Conservation (phyloP, 2,113 vertebrate species). For the Tenebrosternarchus preto region DNA sequence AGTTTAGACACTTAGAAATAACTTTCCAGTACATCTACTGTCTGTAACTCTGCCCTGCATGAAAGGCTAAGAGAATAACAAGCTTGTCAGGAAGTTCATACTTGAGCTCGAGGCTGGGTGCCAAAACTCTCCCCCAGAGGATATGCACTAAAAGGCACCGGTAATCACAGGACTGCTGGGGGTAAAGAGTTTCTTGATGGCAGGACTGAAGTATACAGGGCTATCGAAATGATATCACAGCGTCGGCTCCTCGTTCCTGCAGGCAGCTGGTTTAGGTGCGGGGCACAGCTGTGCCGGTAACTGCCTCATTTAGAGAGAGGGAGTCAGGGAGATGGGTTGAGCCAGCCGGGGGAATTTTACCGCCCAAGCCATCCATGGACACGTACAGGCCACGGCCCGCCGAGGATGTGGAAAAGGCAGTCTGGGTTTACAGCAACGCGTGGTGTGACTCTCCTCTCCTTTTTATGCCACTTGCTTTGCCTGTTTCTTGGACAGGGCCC, state of each 20-base stretch:
- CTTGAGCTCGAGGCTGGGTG: background rate
- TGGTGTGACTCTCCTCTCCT: background rate
- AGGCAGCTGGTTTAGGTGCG: conserved; percentile 38
- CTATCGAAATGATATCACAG: conserved; percentile 42
- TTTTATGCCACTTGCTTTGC: conserved; percentile 11
- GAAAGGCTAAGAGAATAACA: background rate
- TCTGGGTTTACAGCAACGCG: conserved; percentile 32
- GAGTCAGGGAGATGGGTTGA: conserved; percentile 35
- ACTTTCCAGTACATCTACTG: background rate
- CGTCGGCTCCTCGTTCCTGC: conserved; percentile 23
- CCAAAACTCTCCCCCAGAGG: background rate
- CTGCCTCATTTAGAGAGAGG: conserved; percentile 47
- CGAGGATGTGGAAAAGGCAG: conserved; percentile 34
- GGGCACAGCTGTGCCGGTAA: conserved; percentile 49
- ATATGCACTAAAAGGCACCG: background rate
- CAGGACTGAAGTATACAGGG: conserved; percentile 7
- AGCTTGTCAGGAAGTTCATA: background rate
- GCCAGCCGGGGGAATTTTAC: conserved; percentile 47
- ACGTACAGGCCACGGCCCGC: conserved; percentile 38
- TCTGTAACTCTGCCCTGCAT: background rate
- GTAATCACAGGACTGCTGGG: conserved; percentile 16
- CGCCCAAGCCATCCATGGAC: conserved; percentile 21
- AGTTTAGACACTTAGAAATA: background rate
- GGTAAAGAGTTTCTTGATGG: conserved; percentile 33
- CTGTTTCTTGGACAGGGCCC: conserved; percentile 19